These are phyloP conservation scores for Notocelia uddmanniana DNA, from an alignment of 2,888 invertebrate species.

Conservation along the genomic window DNA sequence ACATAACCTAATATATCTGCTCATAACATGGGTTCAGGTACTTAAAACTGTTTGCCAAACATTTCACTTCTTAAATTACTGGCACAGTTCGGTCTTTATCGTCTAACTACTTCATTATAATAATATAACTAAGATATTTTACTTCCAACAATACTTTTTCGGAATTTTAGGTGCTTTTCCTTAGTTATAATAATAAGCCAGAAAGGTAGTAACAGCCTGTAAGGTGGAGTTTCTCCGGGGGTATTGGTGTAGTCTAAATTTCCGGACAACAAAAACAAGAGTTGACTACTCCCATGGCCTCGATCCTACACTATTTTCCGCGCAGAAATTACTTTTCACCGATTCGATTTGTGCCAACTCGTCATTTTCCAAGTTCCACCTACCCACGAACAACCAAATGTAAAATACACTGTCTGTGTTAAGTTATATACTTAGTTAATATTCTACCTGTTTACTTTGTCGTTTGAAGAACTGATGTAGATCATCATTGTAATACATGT, in stretches of 20 bases:
- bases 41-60: conserved; percentile 46
- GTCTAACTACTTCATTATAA: conserved; percentile 48
- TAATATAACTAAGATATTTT: conserved; percentile 38
- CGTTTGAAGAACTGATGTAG: conserved; percentile 68
- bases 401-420: conserved; percentile 24
- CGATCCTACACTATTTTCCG: conserved; percentile 47
- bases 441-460: conserved; percentile 53
- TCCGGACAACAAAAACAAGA: not conserved
- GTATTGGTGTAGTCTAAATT: not conserved
- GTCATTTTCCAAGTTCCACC: conserved; percentile 56
- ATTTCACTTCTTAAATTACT: conserved; percentile 56
- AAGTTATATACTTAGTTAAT: conserved; percentile 11
- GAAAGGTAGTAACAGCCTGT: not conserved
- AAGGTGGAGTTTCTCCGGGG: not conserved
- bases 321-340: conserved; percentile 45
- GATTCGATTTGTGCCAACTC: conserved; percentile 67
- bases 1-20: conserved; percentile 32
- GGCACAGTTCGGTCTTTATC: conserved; percentile 60
- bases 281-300: conserved; percentile 3
- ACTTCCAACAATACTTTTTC: conserved; percentile 1
- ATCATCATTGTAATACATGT: conserved; percentile 64
- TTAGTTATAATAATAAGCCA: conserved; percentile 6
- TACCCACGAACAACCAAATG: conserved; percentile 56
- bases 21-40: conserved; percentile 46
- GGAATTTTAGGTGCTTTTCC: conserved; percentile 18